A percentile compares a stretch with the other conserved stretches of the same genome.
phyloP scores from a whole-genome alignment of 2,888 invertebrate species.

The Apotomis turbidana region DNA sequence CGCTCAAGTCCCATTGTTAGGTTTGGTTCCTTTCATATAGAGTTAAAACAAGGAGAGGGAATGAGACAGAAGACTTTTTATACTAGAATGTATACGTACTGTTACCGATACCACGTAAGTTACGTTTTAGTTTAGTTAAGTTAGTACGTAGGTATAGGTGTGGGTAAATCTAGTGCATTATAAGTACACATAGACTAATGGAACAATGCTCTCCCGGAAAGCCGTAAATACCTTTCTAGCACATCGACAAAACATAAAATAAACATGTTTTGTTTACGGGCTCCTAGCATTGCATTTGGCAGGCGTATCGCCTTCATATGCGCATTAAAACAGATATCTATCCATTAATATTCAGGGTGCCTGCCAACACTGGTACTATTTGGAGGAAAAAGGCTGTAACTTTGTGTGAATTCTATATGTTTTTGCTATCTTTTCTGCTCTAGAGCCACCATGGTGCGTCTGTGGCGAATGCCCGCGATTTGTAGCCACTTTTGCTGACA shows the following conservation, averaged over 20 bases:
- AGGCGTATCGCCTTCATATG: conserved; percentile 64
- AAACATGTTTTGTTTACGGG: conserved; percentile 51
- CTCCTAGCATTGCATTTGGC: conserved; percentile 63
- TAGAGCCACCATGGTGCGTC: conserved; percentile 14
- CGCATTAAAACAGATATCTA: conserved; percentile 62
- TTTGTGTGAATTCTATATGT: neutral
- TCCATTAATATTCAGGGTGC: conserved; percentile 68
- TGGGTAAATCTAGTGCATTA: no score
- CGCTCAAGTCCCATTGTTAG: no score
- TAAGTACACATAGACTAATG: no score
- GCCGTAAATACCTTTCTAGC: conserved; percentile 42
- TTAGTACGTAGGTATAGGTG: neutral
- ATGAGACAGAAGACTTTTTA: no score
- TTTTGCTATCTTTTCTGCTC: neutral
- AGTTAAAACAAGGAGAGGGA: no score
- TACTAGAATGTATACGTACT: no score
- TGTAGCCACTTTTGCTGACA: conserved; percentile 32
- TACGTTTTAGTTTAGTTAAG: neutral
- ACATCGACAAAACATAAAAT: conserved; percentile 36
- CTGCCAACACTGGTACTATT: conserved; percentile 56
- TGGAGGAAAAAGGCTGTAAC: neutral
- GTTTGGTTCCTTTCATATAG: no score
- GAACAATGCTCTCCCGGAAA: conserved; percentile 25
- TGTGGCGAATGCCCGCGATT: conserved; percentile 38
- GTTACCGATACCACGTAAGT: no score